Evolutionary conservation across 2,888 invertebrate species (phyloP).

Genomic region (Diaprepes abbreviatus): DNA sequence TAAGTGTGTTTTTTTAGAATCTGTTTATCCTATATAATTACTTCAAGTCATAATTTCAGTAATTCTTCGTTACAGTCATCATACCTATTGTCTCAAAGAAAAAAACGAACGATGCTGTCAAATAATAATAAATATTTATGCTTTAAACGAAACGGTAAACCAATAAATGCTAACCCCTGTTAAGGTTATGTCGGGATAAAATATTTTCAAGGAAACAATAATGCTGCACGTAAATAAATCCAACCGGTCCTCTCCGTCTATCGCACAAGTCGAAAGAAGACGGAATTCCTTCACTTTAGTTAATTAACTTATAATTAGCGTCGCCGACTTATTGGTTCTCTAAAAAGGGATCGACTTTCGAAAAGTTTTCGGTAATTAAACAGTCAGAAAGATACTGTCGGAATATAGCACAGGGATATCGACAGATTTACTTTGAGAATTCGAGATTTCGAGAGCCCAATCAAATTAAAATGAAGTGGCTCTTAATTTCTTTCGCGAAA

Average conservation of each 20-base stretch:
- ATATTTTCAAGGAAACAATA: no score
- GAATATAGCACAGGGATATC: constrained; percentile 47
- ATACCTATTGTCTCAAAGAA: no score
- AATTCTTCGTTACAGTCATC: no score
- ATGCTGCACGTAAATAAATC: not conserved
- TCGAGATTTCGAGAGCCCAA: constrained; percentile 40
- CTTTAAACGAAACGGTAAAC: no score
- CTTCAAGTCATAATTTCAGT: no score
- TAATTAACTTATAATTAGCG: constrained; percentile 52
- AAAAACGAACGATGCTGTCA: no score
- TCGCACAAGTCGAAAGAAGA: not conserved
- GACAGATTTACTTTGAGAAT: constrained; percentile 51
- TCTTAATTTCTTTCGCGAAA: constrained; percentile 44
- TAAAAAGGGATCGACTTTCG: constrained; percentile 50
- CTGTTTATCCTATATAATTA: no score
- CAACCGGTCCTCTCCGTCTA: not conserved
- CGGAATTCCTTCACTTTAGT: constrained; percentile 46
- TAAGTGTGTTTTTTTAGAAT: no score
- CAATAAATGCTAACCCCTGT: no score
- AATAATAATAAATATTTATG: no score
- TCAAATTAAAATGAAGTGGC: constrained; percentile 50
- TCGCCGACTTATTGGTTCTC: constrained; percentile 48
- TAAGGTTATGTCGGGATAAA: no score
- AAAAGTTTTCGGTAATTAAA: constrained; percentile 51
- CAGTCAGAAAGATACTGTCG: constrained; percentile 50